Evolutionary conservation across 2,797 vertebrate species (phyloP).

Genomic region (Myiothlypis coronata): DNA sequence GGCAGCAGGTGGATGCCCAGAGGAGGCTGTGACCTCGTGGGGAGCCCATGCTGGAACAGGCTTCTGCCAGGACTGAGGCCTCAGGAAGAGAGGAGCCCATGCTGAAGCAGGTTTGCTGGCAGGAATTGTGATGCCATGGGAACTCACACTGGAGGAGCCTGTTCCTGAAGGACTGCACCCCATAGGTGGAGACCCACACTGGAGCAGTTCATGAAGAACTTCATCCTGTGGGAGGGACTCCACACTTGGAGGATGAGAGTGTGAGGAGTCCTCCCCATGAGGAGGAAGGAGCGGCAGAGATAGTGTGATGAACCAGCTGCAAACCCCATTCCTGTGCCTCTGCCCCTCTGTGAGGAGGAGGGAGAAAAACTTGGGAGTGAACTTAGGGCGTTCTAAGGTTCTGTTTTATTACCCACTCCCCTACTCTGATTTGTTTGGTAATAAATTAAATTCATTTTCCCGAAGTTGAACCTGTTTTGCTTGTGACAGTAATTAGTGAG

Average conservation of each 20-base stretch:
- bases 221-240: not conserved
- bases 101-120: not conserved
- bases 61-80: not conserved
- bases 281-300: not conserved
- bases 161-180: not conserved
- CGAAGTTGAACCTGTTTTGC: not conserved
- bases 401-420: not conserved
- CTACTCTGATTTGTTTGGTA: not conserved
- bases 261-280: fast-evolving
- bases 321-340: not conserved
- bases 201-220: not conserved
- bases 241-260: fast-evolving
- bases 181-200: not conserved
- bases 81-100: not conserved
- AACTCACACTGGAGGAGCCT: not conserved
- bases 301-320: not conserved
- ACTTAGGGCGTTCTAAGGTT: not conserved
- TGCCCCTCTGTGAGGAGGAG: not conserved
- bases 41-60: not conserved
- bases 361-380: not conserved
- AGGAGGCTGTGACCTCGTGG: not conserved
- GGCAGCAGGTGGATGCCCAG: not conserved
- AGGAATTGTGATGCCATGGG: not conserved
- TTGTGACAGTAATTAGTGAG: not conserved
- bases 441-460: not conserved